Conservation (phyloP, 2,113 vertebrate species). For the Cathartes aura region DNA sequence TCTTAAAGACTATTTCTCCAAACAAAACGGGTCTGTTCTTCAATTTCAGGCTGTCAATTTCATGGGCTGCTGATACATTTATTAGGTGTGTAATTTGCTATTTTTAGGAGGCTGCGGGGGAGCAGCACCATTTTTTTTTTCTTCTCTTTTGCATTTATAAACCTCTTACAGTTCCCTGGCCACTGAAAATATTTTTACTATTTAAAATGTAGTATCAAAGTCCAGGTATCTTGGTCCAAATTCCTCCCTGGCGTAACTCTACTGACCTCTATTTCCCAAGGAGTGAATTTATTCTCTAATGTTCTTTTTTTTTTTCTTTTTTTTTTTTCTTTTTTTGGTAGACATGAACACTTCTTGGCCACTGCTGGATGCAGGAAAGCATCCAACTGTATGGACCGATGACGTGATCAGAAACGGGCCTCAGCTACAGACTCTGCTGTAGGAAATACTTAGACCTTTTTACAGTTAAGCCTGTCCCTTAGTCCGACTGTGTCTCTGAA, state of each 20-base stretch:
- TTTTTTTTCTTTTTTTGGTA: not conserved
- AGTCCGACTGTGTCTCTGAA: not conserved
- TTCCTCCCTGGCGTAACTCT: slow-evolving; percentile 22
- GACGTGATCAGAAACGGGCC: not conserved
- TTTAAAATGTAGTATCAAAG: slow-evolving; percentile 41
- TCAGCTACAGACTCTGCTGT: not conserved
- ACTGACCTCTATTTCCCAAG: slow-evolving; percentile 34
- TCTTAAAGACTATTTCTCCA: slow-evolving; percentile 66
- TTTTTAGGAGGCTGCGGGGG: slow-evolving; percentile 71
- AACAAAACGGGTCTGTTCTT: slow-evolving; percentile 69
- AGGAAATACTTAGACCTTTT: not conserved
- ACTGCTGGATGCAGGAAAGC: not conserved
- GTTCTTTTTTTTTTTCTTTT: not conserved
- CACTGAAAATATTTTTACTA: slow-evolving; percentile 64
- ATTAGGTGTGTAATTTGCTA: slow-evolving; percentile 78
- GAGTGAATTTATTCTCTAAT: slow-evolving; percentile 25
- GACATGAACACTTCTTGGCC: not conserved
- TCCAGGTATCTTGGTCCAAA: slow-evolving; percentile 13
- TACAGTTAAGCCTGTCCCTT: not conserved
- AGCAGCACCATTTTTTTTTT: slow-evolving; percentile 43
- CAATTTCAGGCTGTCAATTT: slow-evolving; percentile 73
- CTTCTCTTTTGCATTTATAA: slow-evolving; percentile 61
- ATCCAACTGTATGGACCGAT: not conserved
- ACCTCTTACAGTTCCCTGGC: slow-evolving; percentile 61
- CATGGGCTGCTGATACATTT: slow-evolving; percentile 77